These are phyloP conservation scores for Amblyteles armatorius DNA, from an alignment of 2,888 invertebrate species.

Conservation along the genomic window DNA sequence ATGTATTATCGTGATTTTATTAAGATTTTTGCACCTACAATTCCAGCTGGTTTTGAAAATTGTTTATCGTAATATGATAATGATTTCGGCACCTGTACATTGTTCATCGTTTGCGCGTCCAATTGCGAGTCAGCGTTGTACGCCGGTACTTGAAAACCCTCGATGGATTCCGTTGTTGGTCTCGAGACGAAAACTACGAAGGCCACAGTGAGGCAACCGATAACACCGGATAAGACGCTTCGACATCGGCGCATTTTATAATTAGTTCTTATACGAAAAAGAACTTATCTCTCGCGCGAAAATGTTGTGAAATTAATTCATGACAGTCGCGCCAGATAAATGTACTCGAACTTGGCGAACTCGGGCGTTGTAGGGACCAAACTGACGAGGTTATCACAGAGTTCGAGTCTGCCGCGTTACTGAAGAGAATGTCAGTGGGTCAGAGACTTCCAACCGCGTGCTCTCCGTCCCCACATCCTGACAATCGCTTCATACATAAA, in stretches of 20 bases:
- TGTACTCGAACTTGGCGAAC: neutral
- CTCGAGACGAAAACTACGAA: constrained; percentile 74
- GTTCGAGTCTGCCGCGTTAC: constrained; percentile 77
- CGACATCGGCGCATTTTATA: constrained; percentile 76
- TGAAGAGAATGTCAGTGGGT: constrained; percentile 83
- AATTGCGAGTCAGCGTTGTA: constrained; percentile 13
- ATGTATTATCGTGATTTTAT: neutral
- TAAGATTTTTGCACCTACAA: neutral
- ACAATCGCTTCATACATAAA: constrained; percentile 10
- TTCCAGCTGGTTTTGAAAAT: neutral
- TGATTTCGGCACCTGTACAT: constrained; percentile 53
- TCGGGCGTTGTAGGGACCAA: constrained; percentile 35
- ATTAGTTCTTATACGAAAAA: neutral
- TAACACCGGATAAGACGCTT: constrained; percentile 69
- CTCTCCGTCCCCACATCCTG: constrained; percentile 74
- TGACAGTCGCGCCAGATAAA: neutral
- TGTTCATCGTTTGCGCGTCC: constrained; percentile 49
- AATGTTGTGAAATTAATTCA: constrained; percentile 18
- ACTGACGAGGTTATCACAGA: constrained; percentile 55
- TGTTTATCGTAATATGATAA: neutral
- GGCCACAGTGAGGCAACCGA: constrained; percentile 72
- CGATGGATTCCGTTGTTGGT: constrained; percentile 63
- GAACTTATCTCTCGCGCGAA: neutral
- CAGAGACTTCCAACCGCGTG: constrained; percentile 76
- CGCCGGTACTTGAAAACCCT: constrained; percentile 18